Evolutionary conservation across 2,888 invertebrate genomes (phyloP), one percentile per base, ranked within the genome.

Genomic region (Theretra japonica): DNA sequence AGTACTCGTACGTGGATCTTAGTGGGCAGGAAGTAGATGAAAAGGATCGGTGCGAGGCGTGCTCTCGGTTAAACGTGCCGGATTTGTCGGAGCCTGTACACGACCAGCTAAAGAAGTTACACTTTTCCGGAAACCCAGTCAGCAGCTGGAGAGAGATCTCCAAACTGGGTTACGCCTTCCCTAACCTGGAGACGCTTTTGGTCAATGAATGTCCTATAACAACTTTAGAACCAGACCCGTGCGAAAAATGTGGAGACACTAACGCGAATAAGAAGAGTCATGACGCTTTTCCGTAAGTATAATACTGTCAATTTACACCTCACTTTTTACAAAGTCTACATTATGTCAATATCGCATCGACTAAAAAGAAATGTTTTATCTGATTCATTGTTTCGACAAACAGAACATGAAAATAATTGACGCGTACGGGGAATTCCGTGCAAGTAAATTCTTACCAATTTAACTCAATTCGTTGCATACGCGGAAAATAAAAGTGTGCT

Each of bases 91-190:
- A 91, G 78, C 89, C 92, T 50, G 94, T 95, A 7, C 97, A 98
- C 83, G 91, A 94, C 21, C 95, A 96, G 50, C 91, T 99, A 69
- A 97, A 96, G 83, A 97, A 96, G 81, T 94, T 99, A 23, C 98
- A 98, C 88, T 97, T 99, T 82, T 98, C 97, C 75, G 97, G 97
- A 53, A 99, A 98, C 90, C 97, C 96, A 0, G 95, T 99, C n/a
- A 95, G 96, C 78, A 95, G 96, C 79, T 99, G 98, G 98, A 93
- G 94, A 75, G 97, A 98, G 87, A 96, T 99, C 70, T 96, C 96
- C 53, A 97, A 97, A 83, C 91, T 99, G 72, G 98, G 98, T 2
- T 96, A 96, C 81, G 96, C 97, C 6, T 99, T 99, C 88, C 98
- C 99, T 0, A 96, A 96, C 84, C 91, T 99, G 81, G 97, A 98